phyloP scores from a whole-genome alignment of 2,797 vertebrate species.

The Nannoperca australis region DNA sequence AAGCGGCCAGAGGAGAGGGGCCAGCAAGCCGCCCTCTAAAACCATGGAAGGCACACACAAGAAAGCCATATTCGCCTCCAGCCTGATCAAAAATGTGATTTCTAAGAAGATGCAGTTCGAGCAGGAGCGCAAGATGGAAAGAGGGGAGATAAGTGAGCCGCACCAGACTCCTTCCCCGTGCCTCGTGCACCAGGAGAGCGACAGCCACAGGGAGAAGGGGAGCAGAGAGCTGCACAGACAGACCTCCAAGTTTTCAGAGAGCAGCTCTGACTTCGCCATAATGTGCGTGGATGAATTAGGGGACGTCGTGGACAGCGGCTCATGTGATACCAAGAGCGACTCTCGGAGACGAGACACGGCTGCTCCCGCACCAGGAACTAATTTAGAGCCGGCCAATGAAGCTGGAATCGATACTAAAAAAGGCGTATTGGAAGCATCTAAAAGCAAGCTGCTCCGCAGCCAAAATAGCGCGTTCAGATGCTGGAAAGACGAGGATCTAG shows the following conservation, averaged over 20 bases:
- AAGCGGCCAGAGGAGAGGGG: constrained; percentile 75
- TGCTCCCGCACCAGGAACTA: constrained; percentile 64
- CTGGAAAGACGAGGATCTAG: constrained; percentile 92
- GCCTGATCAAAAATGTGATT: constrained; percentile 95
- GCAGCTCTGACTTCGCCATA: constrained; percentile 85
- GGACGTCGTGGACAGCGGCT: constrained; percentile 83
- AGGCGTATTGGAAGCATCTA: constrained; percentile 88
- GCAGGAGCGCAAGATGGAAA: constrained; percentile 96
- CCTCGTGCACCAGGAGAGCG: constrained; percentile 70
- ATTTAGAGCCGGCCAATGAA: constrained; percentile 78
- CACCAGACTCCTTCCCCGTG: constrained; percentile 63
- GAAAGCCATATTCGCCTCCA: constrained; percentile 94
- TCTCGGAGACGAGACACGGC: constrained; percentile 56
- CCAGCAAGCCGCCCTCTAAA: constrained; percentile 70
- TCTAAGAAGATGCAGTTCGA: constrained; percentile 98
- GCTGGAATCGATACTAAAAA: constrained; percentile 89
- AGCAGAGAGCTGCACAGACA: constrained; percentile 83
- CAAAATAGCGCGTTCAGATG: constrained; percentile 97
- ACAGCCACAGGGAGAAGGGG: constrained; percentile 71
- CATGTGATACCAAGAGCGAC: constrained; percentile 86
- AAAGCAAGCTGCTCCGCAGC: constrained; percentile 91
- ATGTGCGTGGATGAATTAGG: constrained; percentile 86
- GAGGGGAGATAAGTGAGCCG: constrained; percentile 91
- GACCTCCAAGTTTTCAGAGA: constrained; percentile 88
- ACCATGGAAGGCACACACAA: constrained; percentile 89